phyloP scores from a whole-genome alignment of 2,888 invertebrate genomes.

The Lasioglossum lativentre region DNA sequence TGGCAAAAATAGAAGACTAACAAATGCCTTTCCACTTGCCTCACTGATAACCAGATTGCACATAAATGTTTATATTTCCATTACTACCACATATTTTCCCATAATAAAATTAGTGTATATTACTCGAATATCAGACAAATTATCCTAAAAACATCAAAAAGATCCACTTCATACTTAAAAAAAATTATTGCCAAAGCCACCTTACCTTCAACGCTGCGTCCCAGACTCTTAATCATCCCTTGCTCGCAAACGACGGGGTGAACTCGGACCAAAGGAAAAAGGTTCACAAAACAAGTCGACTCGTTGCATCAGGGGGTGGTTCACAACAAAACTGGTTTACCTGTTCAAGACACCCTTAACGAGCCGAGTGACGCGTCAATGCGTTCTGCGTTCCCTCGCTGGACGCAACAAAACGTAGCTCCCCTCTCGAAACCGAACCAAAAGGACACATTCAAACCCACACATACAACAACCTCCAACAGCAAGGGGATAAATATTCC shows the following conservation, averaged over 20 bases:
- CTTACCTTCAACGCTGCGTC: neutral
- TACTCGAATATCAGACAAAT: neutral
- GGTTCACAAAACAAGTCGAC: neutral
- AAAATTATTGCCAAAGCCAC: neutral
- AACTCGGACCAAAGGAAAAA: slow-evolving; percentile 6
- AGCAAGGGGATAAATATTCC: no score
- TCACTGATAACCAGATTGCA: neutral
- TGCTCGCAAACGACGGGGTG: neutral
- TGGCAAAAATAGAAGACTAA: neutral
- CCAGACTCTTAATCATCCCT: neutral
- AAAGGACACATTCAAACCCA: neutral
- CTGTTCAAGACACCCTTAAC: neutral
- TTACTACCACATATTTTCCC: neutral
- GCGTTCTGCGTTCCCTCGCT: neutral
- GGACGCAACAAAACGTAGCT: neutral
- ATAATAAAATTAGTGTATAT: neutral
- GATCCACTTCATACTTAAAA: neutral
- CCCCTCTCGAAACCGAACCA: slow-evolving; percentile 1
- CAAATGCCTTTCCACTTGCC: neutral
- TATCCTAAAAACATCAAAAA: neutral
- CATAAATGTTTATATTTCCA: neutral
- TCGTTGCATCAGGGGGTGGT: neutral
- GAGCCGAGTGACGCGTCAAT: neutral
- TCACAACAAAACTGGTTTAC: neutral
- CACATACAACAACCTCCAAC: neutral